Evolutionary conservation across 1,140 invertebrate species (phyloP), one percentile per base, ranked within the genome.

Genomic region (Oedothorax gibbosus): DNA sequence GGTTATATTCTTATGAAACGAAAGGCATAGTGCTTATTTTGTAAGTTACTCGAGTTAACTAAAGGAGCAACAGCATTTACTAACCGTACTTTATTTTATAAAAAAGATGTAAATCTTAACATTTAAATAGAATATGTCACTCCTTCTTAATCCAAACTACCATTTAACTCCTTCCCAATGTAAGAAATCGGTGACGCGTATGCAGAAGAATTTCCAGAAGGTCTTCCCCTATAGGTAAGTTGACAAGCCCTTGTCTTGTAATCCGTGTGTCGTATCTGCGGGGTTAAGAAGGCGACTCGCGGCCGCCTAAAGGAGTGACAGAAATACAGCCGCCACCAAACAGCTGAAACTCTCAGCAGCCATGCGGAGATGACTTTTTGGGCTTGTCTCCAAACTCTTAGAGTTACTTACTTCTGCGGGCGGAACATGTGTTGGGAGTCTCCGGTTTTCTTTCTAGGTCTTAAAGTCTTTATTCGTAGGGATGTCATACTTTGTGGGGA

Each of bases 231-330:
- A 51, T 20, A 64, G 57, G 75, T 77, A 65, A 68, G 62, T n/a
- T 79, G 77, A 79, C 77, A 79, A 68, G 64, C 7, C 18, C 72
- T 18, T 18, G 77, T 50, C 60, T 79, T 79, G 77, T 79, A 79
- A 79, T 79, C 77, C 77, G 20, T 35, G 50, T 54, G 50, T 51
- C 51, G 49, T 49, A 35, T 50, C 12, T 20, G 56, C 21, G 53
- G 65, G 65, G 69, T 35, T 35, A 35, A 35, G 35, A 77, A 77
- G 75, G 57, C 75, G 75, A 77, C 75, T 50, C 51, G 50, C 15
- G 75, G 75, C 77, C 64, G 77, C 77, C 77, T n/a, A 9, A 12
- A 56, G 11, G 64, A 79, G 77, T 68, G 77, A 79, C 77, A 79
- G 77, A 68, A 68, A 66, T 79, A 68, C 35, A 71, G 69, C 69